Conservation (phyloP, 2,888 invertebrate genomes). For the Fragum whitleyi region DNA sequence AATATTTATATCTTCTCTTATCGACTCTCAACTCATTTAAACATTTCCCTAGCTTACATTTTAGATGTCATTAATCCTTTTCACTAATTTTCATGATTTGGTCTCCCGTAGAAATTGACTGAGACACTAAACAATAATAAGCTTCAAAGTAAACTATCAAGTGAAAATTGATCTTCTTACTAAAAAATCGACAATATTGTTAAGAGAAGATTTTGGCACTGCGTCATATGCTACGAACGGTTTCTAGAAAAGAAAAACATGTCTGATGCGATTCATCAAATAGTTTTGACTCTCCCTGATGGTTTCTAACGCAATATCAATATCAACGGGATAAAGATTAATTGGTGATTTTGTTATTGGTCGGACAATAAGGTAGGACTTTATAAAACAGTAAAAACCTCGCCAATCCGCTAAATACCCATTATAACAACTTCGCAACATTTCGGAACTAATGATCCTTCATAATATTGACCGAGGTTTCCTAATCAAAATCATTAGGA, state of each 20-base stretch:
- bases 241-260: no score
- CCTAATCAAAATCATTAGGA: no score
- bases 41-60: constrained; percentile 59
- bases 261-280: no score
- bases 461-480: no score
- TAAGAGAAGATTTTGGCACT: no score
- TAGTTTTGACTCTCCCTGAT: background rate
- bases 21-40: constrained; percentile 60
- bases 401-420: constrained; percentile 61
- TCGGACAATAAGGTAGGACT: constrained; percentile 8
- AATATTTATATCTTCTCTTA: constrained; percentile 61
- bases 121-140: no score
- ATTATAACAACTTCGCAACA: constrained; percentile 57
- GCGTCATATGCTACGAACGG: no score
- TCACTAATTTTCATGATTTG: background rate
- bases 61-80: constrained; percentile 28
- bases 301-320: background rate
- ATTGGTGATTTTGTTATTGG: constrained; percentile 13
- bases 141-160: no score
- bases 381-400: constrained; percentile 35
- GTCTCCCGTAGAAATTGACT: no score
- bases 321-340: background rate
- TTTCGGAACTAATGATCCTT: no score
- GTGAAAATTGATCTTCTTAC: no score
- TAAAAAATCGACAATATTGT: no score